phyloP scores from a whole-genome alignment of 2,113 vertebrate genomes.

The Myotis yumanensis region DNA sequence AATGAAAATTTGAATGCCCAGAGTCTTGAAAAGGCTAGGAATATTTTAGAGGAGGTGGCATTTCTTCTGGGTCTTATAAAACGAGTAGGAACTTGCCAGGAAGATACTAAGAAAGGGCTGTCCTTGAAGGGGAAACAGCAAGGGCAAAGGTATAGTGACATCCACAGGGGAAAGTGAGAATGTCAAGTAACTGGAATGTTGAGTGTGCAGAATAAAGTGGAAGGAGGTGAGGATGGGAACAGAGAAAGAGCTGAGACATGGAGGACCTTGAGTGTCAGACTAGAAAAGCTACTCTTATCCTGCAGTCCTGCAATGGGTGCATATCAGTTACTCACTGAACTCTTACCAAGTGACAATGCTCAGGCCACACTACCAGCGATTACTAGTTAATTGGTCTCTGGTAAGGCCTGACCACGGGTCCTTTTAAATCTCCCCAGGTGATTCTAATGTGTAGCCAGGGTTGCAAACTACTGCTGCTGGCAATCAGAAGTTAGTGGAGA shows the following conservation, averaged over 20 bases:
- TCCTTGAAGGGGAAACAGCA: background rate
- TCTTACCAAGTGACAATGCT: background rate
- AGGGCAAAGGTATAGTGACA: background rate
- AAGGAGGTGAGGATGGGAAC: background rate
- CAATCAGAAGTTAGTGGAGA: background rate
- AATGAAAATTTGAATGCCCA: background rate
- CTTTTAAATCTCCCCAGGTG: background rate
- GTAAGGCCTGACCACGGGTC: background rate
- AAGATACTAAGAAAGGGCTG: background rate
- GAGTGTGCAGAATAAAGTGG: background rate
- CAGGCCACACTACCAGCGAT: background rate
- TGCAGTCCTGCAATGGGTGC: accelerated
- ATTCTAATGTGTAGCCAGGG: background rate
- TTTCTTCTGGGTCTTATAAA: background rate
- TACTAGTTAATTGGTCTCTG: background rate
- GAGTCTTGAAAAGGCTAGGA: background rate
- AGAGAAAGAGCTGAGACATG: accelerated
- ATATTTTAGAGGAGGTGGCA: background rate
- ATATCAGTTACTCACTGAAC: background rate
- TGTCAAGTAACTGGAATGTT: background rate
- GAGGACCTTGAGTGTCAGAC: background rate
- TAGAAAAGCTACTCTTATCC: background rate
- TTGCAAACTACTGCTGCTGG: background rate
- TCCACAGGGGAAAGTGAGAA: background rate
- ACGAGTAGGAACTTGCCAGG: background rate